Percentiles rank a stretch among this genome's conserved stretches.
phyloP scores from a whole-genome alignment of 2,797 vertebrate genomes.

The Pangasius sanitwongsei region DNA sequence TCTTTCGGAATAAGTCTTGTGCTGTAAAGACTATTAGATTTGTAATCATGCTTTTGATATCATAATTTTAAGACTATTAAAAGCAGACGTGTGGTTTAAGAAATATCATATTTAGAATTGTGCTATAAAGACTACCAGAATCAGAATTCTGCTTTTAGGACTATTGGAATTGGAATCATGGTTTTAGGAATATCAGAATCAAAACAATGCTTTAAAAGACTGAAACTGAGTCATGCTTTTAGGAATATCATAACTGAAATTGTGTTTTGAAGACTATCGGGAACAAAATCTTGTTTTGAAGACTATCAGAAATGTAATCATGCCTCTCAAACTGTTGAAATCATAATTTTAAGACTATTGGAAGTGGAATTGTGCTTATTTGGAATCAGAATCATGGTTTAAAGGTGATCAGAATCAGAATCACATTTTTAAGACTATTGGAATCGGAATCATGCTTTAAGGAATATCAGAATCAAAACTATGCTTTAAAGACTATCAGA shows the following conservation, averaged over 20 bases:
- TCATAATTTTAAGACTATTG: background rate
- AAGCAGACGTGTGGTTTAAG: background rate
- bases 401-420: background rate
- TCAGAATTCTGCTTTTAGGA: no score
- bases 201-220: no score
- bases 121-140: background rate
- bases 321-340: background rate
- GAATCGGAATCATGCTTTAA: background rate
- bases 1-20: background rate
- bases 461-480: background rate
- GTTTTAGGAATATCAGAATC: no score
- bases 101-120: background rate
- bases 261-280: background rate
- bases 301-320: background rate
- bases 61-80: background rate
- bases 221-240: background rate
- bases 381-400: background rate
- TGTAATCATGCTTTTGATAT: background rate
- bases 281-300: background rate
- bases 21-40: background rate
- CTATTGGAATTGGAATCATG: no score
- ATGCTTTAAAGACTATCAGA: no score
- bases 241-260: background rate
- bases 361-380: background rate
- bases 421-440: background rate